A percentile compares a stretch with the other conserved stretches of the same genome.
Evolutionary conservation across 2,113 vertebrate species (phyloP).

Genomic region (Anser cygnoides): DNA sequence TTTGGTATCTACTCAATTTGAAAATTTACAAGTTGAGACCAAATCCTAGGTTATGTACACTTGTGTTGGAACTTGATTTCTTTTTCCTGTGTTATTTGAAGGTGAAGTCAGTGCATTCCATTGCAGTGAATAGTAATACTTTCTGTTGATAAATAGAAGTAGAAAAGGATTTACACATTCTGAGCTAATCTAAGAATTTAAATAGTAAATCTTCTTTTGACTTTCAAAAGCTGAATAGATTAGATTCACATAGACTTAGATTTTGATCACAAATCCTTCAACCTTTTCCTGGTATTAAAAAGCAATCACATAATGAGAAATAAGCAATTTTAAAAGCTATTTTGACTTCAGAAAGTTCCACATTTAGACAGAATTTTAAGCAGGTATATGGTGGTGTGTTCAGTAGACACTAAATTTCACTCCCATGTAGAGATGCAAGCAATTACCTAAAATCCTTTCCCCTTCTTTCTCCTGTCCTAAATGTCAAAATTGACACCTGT

Average conservation of each 20-base stretch:
- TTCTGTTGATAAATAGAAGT: neutral
- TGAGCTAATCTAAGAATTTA: neutral
- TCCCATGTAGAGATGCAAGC: neutral
- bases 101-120: neutral
- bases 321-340: neutral
- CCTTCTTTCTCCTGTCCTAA: neutral
- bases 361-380: neutral
- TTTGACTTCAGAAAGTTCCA: neutral
- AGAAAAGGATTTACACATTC: neutral
- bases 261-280: neutral
- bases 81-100: neutral
- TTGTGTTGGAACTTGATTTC: neutral
- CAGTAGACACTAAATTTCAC: neutral
- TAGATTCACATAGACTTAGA: neutral
- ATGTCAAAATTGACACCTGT: neutral
- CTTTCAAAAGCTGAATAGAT: neutral
- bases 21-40: neutral
- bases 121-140: neutral
- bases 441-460: neutral
- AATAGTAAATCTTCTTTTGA: neutral
- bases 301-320: neutral
- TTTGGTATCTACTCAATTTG: neutral
- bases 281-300: neutral
- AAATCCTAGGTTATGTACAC: neutral
- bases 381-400: neutral